Percentiles rank a stretch among this genome's conserved stretches.
Conservation (phyloP, 2,797 vertebrate genomes). For the Lutjanus campechanus region DNA sequence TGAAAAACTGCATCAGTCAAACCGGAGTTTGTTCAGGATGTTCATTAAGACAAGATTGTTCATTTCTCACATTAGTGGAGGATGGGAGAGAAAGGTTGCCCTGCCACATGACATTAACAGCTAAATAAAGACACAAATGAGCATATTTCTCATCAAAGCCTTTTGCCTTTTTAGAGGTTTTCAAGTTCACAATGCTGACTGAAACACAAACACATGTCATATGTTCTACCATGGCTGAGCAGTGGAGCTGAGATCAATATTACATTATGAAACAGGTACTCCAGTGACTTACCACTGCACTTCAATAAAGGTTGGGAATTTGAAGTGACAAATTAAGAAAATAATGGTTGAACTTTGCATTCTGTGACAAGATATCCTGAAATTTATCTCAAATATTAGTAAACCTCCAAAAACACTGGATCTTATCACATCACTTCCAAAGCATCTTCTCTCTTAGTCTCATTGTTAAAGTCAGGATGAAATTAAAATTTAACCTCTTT, state of each 20-base stretch:
- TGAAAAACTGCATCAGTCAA: background rate
- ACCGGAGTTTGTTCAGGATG: background rate
- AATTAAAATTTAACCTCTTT: too few relatives aligned
- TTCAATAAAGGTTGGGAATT: background rate
- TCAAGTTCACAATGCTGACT: conserved; percentile 1
- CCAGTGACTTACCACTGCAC: background rate
- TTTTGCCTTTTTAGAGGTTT: background rate
- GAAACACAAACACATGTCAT: background rate
- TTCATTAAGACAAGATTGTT: conserved; percentile 24
- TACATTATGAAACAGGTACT: background rate
- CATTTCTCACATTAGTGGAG: conserved; percentile 37
- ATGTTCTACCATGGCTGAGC: background rate
- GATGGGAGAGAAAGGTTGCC: conserved; percentile 32
- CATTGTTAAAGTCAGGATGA: too few relatives aligned
- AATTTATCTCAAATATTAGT: too few relatives aligned
- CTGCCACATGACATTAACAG: conserved; percentile 21
- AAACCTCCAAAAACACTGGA: too few relatives aligned
- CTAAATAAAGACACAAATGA: conserved; percentile 22
- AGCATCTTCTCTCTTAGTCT: too few relatives aligned
- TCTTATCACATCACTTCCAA: too few relatives aligned
- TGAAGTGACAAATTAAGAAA: background rate
- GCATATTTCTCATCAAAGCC: background rate
- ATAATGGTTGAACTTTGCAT: background rate
- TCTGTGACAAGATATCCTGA: too few relatives aligned
- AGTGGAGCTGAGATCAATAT: background rate